Base-by-base conservation (phyloP, 2,797 vertebrate species). In the Varecia variegata region DNA sequence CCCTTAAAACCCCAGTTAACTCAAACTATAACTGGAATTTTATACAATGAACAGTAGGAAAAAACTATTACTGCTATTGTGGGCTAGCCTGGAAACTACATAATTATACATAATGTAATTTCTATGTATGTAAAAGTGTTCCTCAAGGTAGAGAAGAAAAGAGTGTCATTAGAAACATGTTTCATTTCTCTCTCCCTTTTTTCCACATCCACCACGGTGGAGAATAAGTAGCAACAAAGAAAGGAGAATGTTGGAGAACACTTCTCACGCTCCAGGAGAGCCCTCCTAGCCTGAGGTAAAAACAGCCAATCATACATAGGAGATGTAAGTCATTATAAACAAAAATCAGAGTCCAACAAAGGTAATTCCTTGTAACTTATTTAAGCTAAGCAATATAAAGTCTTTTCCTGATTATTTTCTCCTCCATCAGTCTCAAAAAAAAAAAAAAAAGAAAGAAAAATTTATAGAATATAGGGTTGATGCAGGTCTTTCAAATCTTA, bases 371-470 rank as follows among this genome's bases (percentile, higher is more conserved):
- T 92, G 67, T 56, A 88, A 54, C 8, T n/a, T 87, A 62, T 80
- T 84, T 76, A 91, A 43, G 52, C 27, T 79, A 65, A 92, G 27
- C 58, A 90, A 76, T 40, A 80, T 60, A 62, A 94, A 90, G 54
- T 23, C 2, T 80, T 82, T 50, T 21, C 25, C 38, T 92, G 47
- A 95, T 93, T 71, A 92, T 80, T 80, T 27, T 32, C 68, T 56
- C 35, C 40, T 76, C 50, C 0, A 60, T 76, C 68, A 91, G 45
- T 71, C 52, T 73, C 50, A 92, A 83, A 82, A 93, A 82, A 91
- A 82, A 47, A 50, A 93, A 83, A 96, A 90, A 60, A 77, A 93
- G 85, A 91, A 85, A 58, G 52, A 93, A 84, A 96, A 93, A 62
- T 88, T 80, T 79, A 68, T n/a, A 23, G 52, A 74, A 80, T 77